A percentile compares a stretch with the other conserved stretches of the same genome.
Conservation (phyloP, 2,888 invertebrate genomes). For the Himalopsyche kuldschensis region DNA sequence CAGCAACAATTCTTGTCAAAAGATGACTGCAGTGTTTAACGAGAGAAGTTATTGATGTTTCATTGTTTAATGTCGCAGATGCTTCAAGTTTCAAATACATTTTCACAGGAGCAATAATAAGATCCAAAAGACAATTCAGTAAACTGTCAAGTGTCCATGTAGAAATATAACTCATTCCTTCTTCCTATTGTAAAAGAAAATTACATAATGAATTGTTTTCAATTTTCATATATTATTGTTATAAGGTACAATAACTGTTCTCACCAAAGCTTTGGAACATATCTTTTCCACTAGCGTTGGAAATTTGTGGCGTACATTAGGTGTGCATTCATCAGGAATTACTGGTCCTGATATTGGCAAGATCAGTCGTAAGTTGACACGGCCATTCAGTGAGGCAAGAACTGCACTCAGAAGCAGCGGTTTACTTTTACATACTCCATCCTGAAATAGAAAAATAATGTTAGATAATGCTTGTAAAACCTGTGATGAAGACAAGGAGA, state of each 20-base stretch:
- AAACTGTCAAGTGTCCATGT: neutral
- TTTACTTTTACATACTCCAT: conserved; percentile 42
- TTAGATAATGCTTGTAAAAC: no score
- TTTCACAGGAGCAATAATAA: conserved; percentile 53
- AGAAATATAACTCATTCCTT: neutral
- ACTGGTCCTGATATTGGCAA: conserved; percentile 4
- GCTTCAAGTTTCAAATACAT: conserved; percentile 37
- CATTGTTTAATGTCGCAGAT: conserved; percentile 5
- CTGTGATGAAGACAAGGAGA: no score
- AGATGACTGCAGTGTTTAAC: conserved; percentile 75
- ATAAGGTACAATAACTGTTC: neutral
- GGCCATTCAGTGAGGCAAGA: conserved; percentile 79
- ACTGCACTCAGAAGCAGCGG: conserved; percentile 73
- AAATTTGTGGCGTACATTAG: conserved; percentile 7
- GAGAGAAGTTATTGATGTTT: conserved; percentile 47
- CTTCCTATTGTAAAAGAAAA: neutral
- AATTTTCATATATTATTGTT: neutral
- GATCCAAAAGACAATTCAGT: conserved; percentile 48
- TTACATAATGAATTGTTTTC: neutral
- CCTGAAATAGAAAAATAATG: conserved; percentile 11
- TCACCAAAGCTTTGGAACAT: neutral
- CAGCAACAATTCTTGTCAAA: conserved; percentile 81
- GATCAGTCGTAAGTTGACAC: neutral
- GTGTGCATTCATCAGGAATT: neutral
- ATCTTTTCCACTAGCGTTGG: conserved; percentile 18